phyloP scores from a whole-genome alignment of 2,888 invertebrate genomes.

The Neria commutata region DNA sequence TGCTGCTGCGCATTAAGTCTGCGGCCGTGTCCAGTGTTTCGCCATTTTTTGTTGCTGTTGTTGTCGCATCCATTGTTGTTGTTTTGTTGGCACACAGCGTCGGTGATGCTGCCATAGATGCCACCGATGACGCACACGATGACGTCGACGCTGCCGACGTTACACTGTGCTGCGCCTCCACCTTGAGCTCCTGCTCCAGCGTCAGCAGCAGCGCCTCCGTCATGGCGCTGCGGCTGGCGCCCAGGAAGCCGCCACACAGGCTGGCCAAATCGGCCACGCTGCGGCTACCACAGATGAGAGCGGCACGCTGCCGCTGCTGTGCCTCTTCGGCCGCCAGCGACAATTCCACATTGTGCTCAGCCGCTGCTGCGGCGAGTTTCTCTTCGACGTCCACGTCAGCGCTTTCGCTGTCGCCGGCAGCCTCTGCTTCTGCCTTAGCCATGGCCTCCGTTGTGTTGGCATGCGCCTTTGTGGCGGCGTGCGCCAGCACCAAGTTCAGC shows the following conservation, averaged over 20 bases:
- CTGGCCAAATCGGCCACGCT: too few relatives aligned
- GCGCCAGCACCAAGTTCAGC: too few relatives aligned
- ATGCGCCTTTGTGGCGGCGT: too few relatives aligned
- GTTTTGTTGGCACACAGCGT: slow-evolving; percentile 7
- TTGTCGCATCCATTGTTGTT: slow-evolving; percentile 16
- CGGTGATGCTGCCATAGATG: slow-evolving; percentile 18
- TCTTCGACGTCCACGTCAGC: slow-evolving; percentile 13
- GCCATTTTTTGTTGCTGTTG: slow-evolving; percentile 9
- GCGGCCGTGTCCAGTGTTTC: slow-evolving; percentile 37
- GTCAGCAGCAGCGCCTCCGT: neutral
- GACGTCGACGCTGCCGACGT: slow-evolving; percentile 9
- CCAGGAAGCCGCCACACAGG: neutral
- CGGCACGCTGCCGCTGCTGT: neutral
- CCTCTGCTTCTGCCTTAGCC: slow-evolving; percentile 4
- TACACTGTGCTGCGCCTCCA: neutral
- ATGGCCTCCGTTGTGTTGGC: neutral
- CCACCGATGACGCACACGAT: slow-evolving; percentile 18
- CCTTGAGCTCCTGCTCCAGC: neutral
- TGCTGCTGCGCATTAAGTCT: slow-evolving; percentile 46
- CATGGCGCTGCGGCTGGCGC: neutral
- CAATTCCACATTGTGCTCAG: too few relatives aligned
- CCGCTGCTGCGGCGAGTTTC: slow-evolving; percentile 14
- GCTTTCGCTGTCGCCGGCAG: neutral
- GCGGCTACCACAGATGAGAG: neutral
- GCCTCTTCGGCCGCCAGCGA: too few relatives aligned